Evolutionary conservation across 2,113 vertebrate genomes (phyloP), one percentile per base, ranked within the genome.

Genomic region (Todiramphus saurophagus): DNA sequence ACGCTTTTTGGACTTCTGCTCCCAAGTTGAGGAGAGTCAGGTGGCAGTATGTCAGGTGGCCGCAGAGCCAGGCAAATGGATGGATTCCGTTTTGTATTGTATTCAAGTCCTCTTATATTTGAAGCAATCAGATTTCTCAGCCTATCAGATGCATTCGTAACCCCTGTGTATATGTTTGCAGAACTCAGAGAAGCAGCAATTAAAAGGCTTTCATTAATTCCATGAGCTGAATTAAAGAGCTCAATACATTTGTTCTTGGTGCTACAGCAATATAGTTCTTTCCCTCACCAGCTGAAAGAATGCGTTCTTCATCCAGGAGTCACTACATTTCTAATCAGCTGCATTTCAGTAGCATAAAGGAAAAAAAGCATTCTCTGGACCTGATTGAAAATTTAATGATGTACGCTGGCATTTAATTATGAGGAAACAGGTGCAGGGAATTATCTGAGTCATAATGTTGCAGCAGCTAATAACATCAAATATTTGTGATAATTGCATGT

Each of bases 381-480:
- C 72, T 93, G 78, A 69, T 33, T 87, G 87, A 91, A 93, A 96
- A 94, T 69, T 46, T 86, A 60, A 94, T 93, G 92, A 83, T 94
- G 74, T 93, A 89, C 63, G 53, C 35, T 96, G 37, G 80, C 63
- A 62, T 85, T 96, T 96, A 90, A 96, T 95, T 92, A 81, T 37
- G 81, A 85, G 89, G 87, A 94, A 94, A 76, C 87, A 97, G 93
- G 91, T 97, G 95, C 75, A 78, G 92, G 84, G 94, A 96, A 94
- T 97, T 96, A 95, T 87, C 75, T 28, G 48, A 94, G 87, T 96
- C 82, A 91, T 88, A 91, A 96, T 94, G 82, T 96, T 95, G 79
- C 87, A 83, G 87, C 63, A 90, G 94, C 91, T 97, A 94, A 91
- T 96, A 94, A 81, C 60, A 80, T 88, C 82, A 94, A 85, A 96